Percentiles rank a stretch among this genome's conserved stretches.
Evolutionary conservation across 30 jellyfish, hydroid and myxozoan genomes (phyloP).

Genomic region (Haliclystus octoradiatus): DNA sequence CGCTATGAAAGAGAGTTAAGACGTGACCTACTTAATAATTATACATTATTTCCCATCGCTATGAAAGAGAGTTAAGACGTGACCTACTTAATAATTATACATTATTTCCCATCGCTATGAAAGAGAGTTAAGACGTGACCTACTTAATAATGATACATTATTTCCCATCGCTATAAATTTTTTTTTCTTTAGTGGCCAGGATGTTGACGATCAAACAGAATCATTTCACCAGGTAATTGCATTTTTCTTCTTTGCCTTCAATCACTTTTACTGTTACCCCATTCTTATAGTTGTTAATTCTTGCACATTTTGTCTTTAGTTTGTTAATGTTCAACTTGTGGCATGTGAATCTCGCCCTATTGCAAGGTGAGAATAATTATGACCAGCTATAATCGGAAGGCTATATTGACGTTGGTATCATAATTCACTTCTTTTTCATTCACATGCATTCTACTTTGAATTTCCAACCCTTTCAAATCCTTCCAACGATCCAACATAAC

Average conservation of each 20-base stretch:
- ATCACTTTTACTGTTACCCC: not conserved
- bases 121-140: no score
- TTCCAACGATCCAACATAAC: no score
- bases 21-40: no score
- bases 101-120: no score
- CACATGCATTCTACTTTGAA: no score
- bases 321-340: conserved; percentile 78
- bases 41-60: no score
- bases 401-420: not conserved
- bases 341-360: conserved; percentile 84
- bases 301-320: conserved; percentile 5
- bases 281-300: not conserved
- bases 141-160: no score
- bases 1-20: no score
- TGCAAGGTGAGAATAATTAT: conserved; percentile 20
- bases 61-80: no score
- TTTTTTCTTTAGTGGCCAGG: conserved; percentile 14
- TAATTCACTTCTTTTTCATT: no score
- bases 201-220: conserved; percentile 80
- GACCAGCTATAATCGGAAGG: not conserved
- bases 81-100: no score
- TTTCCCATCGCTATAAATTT: not conserved
- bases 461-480: no score
- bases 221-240: conserved; percentile 60
- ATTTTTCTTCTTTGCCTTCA: not conserved